Evolutionary conservation across 2,888 invertebrate genomes (phyloP), one percentile per base, ranked within the genome.

Genomic region (Auanema freiburgensis): DNA sequence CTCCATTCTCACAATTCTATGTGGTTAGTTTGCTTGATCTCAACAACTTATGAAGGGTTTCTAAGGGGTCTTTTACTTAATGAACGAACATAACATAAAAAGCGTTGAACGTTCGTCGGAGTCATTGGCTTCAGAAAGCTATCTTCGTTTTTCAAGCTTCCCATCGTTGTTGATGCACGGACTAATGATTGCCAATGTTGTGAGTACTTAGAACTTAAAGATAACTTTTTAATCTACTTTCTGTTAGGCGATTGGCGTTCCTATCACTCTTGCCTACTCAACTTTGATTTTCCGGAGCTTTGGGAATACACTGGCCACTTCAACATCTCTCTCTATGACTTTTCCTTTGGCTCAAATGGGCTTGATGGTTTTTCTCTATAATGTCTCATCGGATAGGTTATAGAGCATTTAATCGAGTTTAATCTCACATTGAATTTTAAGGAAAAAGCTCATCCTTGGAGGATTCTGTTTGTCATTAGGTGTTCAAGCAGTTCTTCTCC

Each of bases 161-260:
- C 68, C 68, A 10, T 40, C 55, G 8, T 54, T 59, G 12, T 49
- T 69, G 2, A 41, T 58, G 11, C 53, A 56, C 25, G 51, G 54
- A 8, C 44, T 69, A n/a, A 69, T 69, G 69, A 24, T 64, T 14
- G 52, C 66, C n/a, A 69, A 69, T 41, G 69, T 66, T 21, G 69
- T 68, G 18, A 59, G 64, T n/a, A 33, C 12, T 41, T 40, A 24
- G 24, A 10, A 2, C n/a, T 56, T 16, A 14, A 41, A 46, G 14
- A 49, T 33, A 59, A 23, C 24, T 23, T 12, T 23, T 55, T 33
- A 14, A 18, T 61, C 12, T 18, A 21, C 2, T 21, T 59, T 14
- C 33, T 52, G 69, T 24, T 61, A 76, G 76, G 61, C 69, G 2
- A 74, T 72, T 40, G 76, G 76, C 1, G 74, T 76, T 18, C 76